These are phyloP conservation scores for Drosophila monieri DNA, from an alignment of 2,888 invertebrate genomes.

Conservation along the genomic window DNA sequence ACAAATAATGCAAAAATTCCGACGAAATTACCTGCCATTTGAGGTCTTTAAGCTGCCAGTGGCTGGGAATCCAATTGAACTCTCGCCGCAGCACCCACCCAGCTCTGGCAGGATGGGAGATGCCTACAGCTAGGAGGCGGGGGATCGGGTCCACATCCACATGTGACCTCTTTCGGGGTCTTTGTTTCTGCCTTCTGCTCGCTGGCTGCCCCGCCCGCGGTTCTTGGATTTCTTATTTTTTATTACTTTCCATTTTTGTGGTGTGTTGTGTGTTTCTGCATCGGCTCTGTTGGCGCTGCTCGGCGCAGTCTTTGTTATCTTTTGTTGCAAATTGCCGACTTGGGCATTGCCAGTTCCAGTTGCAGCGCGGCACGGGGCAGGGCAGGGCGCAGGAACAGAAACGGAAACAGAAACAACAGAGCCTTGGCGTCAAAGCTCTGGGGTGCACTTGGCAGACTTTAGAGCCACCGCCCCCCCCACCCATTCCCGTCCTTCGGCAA, in stretches of 20 bases:
- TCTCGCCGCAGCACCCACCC: background rate
- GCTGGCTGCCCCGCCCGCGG: background rate
- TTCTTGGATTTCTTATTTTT: conserved; percentile 6
- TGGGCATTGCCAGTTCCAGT: conserved; percentile 65
- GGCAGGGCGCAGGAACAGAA: conserved; percentile 34
- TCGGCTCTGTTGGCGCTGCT: conserved; percentile 4
- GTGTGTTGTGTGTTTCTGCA: no score
- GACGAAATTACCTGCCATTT: conserved; percentile 66
- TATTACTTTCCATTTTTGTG: conserved; percentile 10
- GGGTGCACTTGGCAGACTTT: conserved; percentile 75
- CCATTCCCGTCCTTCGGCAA: background rate
- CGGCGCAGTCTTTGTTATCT: conserved; percentile 57
- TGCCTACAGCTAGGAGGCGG: background rate
- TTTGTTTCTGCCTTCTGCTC: conserved; percentile 7
- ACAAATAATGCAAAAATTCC: conserved; percentile 75
- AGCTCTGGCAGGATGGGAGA: no score
- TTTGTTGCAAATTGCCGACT: conserved; percentile 78
- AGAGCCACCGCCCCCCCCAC: no score
- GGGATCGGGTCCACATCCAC: conserved; percentile 3
- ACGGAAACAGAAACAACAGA: conserved; percentile 55
- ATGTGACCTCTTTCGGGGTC: conserved; percentile 42
- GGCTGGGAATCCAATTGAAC: conserved; percentile 4
- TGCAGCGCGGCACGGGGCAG: conserved; percentile 12
- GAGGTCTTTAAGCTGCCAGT: conserved; percentile 41
- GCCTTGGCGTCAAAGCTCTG: conserved; percentile 73